A percentile compares a stretch with the other conserved stretches of the same genome.
phyloP scores from a whole-genome alignment of 1,140 invertebrate genomes.

The Copidosoma floridanum region DNA sequence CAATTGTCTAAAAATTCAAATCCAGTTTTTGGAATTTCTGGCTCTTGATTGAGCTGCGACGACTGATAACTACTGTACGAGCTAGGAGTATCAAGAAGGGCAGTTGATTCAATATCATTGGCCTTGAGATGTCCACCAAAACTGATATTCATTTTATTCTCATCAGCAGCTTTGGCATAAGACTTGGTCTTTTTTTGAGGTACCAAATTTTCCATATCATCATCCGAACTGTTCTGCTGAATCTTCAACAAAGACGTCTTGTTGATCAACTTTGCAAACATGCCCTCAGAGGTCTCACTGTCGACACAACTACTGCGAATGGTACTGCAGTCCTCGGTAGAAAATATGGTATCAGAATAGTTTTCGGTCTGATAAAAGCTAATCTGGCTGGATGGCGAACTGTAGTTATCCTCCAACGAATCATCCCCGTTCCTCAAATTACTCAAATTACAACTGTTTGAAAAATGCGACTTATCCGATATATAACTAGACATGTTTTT shows the following conservation, averaged over 20 bases:
- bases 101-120: conserved; percentile 47
- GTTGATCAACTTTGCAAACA: conserved; percentile 50
- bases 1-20: conserved; percentile 74
- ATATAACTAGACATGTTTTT: conserved; percentile 36
- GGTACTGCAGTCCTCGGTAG: conserved; percentile 39
- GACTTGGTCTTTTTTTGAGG: conserved; percentile 31
- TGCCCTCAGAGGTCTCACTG: conserved; percentile 40
- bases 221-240: conserved; percentile 40
- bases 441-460: conserved; percentile 42
- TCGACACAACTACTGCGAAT: conserved; percentile 33
- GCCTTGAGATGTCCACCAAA: conserved; percentile 46
- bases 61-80: conserved; percentile 48
- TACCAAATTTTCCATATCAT: conserved; percentile 46
- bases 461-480: conserved; percentile 38
- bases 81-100: conserved; percentile 46
- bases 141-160: conserved; percentile 37
- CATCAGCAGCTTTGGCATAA: conserved; percentile 28
- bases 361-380: conserved; percentile 46
- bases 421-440: conserved; percentile 40
- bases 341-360: conserved; percentile 41
- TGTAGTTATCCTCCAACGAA: conserved; percentile 42
- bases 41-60: conserved; percentile 46
- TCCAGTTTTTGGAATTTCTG: conserved; percentile 69
- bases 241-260: conserved; percentile 50
- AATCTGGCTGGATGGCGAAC: conserved; percentile 38